Conservation (phyloP, 2,797 vertebrate genomes). For the Anguilla marmorata region DNA sequence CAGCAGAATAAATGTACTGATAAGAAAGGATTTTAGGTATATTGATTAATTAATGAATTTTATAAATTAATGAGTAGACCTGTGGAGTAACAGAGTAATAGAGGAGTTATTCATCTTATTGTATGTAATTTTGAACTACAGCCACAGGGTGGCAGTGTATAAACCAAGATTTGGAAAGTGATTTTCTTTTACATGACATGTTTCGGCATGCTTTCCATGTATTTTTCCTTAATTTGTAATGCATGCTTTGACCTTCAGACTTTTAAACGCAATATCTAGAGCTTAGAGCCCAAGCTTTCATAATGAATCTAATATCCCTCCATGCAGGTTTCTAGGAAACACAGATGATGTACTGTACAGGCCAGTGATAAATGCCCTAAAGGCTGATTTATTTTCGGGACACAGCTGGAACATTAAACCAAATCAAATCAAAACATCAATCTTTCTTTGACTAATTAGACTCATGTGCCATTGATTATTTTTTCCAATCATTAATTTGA, state of each 20-base stretch:
- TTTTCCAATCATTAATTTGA: not conserved
- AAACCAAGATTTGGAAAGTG: not conserved
- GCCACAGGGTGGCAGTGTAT: slow-evolving; percentile 16
- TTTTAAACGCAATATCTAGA: not conserved
- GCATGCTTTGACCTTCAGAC: slow-evolving; percentile 11
- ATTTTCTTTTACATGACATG: not conserved
- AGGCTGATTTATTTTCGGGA: not conserved
- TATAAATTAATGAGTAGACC: not conserved
- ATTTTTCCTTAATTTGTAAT: slow-evolving; percentile 4
- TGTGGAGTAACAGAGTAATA: not conserved
- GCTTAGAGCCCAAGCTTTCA: not conserved
- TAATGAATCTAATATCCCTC: not conserved
- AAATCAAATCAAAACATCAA: not conserved
- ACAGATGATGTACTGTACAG: not conserved
- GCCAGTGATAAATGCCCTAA: not conserved
- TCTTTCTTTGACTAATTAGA: not conserved
- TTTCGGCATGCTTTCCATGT: not conserved
- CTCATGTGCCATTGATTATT: not conserved
- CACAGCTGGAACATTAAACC: not conserved
- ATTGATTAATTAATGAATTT: not conserved
- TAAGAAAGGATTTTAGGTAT: not conserved
- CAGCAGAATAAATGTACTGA: not conserved
- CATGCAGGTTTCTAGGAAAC: not conserved
- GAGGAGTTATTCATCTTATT: not conserved
- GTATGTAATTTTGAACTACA: not conserved